These are phyloP conservation scores for Perca fluviatilis DNA, from an alignment of 2,113 vertebrate species.

Conservation along the genomic window DNA sequence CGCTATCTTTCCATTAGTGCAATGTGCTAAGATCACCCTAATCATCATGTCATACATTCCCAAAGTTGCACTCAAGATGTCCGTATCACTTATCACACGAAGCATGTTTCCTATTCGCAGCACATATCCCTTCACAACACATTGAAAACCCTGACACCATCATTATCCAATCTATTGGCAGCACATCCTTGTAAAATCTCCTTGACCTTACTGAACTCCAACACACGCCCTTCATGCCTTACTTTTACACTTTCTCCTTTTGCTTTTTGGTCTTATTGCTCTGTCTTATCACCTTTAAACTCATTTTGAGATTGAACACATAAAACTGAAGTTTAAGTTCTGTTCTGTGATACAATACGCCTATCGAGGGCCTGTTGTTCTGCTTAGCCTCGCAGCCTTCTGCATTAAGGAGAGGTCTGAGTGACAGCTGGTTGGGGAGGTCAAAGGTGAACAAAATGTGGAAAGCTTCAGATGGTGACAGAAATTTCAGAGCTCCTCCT, in stretches of 20 bases:
- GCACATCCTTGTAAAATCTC: conserved; percentile 39
- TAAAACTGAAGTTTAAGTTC: too few relatives aligned
- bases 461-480: conserved; percentile 49
- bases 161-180: conserved; percentile 40
- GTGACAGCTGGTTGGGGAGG: conserved; percentile 64
- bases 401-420: conserved; percentile 40
- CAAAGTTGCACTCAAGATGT: conserved; percentile 50
- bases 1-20: conserved; percentile 56
- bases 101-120: conserved; percentile 46
- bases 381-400: background rate
- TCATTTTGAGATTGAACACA: background rate
- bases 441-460: conserved; percentile 46
- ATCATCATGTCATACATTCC: conserved; percentile 64
- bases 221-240: background rate
- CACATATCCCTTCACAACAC: conserved; percentile 36
- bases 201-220: conserved; percentile 26
- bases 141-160: conserved; percentile 35
- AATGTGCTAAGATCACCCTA: conserved; percentile 52
- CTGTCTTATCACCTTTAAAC: background rate
- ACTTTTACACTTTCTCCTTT: background rate
- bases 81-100: conserved; percentile 64
- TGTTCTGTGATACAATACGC: background rate
- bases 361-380: background rate
- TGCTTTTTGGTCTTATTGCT: background rate
- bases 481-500: conserved; percentile 51